Conservation (phyloP, 2,113 vertebrate species). For the Apodemus sylvaticus region DNA sequence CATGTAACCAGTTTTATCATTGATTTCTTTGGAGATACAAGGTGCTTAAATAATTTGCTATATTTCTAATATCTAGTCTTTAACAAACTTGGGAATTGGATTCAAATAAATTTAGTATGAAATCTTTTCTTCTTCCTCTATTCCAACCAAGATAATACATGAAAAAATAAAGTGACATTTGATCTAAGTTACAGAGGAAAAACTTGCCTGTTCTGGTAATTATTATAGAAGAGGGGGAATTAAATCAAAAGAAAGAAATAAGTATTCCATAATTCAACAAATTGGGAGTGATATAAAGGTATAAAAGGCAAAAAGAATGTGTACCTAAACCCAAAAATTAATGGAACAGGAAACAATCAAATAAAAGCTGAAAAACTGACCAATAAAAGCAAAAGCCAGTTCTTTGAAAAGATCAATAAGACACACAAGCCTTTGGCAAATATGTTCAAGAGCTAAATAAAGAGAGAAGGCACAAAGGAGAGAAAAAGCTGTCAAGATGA, state of each 20-base stretch:
- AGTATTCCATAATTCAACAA: background rate
- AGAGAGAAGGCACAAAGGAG: conserved; percentile 11
- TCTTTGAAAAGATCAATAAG: conserved; percentile 60
- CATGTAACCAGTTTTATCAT: background rate
- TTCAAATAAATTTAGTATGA: background rate
- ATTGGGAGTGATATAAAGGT: background rate
- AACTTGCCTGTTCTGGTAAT: background rate
- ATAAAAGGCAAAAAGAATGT: background rate
- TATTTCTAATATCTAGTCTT: background rate
- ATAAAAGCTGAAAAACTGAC: conserved; percentile 32
- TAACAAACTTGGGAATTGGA: background rate
- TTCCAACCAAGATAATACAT: background rate
- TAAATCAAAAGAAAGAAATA: background rate
- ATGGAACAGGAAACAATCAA: conserved; percentile 13
- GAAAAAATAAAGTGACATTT: background rate
- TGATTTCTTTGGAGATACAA: background rate
- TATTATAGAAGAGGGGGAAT: background rate
- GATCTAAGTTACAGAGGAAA: conserved; percentile 37
- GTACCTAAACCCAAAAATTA: conserved; percentile 13
- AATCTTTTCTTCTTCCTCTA: background rate
- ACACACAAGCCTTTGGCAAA: conserved; percentile 47
- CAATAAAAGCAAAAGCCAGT: conserved; percentile 51
- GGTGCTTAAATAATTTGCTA: background rate
- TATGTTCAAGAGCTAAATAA: conserved; percentile 42
- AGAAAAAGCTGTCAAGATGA: background rate